These are phyloP conservation scores for Ichneumoninae sp. DNA, from an alignment of 2,888 invertebrate species.

Conservation along the genomic window DNA sequence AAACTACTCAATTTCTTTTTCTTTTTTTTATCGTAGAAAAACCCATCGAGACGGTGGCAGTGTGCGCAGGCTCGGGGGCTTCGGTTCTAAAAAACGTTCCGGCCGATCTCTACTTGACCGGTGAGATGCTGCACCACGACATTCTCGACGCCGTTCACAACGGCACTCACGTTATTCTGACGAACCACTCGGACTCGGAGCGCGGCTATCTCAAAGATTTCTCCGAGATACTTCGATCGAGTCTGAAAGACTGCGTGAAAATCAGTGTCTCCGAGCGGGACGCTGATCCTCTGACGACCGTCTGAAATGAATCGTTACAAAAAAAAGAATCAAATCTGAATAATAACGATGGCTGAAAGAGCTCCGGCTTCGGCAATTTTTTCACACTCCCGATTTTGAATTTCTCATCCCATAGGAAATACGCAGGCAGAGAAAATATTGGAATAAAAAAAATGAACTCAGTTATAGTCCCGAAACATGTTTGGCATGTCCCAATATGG, in stretches of 20 bases:
- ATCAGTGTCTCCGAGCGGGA: conserved; percentile 90
- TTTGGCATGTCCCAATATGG: too few species aligned
- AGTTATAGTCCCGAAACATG: too few species aligned
- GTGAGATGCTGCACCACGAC: conserved; percentile 98
- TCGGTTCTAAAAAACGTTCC: conserved; percentile 89
- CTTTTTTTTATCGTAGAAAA: conserved; percentile 83
- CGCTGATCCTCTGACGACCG: conserved; percentile 91
- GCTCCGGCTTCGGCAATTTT: too few species aligned
- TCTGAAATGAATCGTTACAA: conserved; percentile 83
- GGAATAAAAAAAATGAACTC: too few species aligned
- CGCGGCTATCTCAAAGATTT: conserved; percentile 92
- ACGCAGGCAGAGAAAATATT: too few species aligned
- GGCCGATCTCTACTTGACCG: conserved; percentile 94
- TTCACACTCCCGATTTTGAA: too few species aligned
- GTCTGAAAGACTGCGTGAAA: conserved; percentile 85
- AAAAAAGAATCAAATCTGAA: background rate
- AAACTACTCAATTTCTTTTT: background rate
- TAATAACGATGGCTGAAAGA: conserved; percentile 2
- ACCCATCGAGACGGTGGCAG: conserved; percentile 88
- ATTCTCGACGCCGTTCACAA: conserved; percentile 93
- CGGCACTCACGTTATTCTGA: conserved; percentile 92
- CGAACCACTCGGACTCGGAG: conserved; percentile 97
- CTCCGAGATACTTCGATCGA: conserved; percentile 82
- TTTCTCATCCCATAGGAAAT: too few species aligned
- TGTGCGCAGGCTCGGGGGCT: conserved; percentile 96